phyloP scores from a whole-genome alignment of 1,140 invertebrate genomes.

The Pseudomyrmex flavicornis region DNA sequence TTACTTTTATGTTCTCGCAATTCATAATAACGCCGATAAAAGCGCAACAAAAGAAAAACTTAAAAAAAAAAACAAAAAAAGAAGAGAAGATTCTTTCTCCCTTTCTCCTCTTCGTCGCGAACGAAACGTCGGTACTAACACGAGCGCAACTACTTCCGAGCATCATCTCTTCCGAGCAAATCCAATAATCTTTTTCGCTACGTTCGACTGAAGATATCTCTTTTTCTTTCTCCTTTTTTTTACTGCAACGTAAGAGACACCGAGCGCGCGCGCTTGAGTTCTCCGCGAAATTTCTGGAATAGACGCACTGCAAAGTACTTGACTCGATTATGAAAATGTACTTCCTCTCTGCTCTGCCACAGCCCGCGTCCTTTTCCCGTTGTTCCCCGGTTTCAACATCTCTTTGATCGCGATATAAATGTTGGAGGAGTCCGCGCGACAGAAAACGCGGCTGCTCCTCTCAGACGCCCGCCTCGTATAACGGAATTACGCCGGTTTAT shows the following conservation, averaged over 20 bases:
- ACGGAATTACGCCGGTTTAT: slow-evolving; percentile 48
- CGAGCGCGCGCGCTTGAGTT: slow-evolving; percentile 1
- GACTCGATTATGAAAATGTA: slow-evolving; percentile 74
- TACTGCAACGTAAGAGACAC: slow-evolving; percentile 16
- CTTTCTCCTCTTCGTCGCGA: neutral
- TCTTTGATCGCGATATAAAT: slow-evolving; percentile 70
- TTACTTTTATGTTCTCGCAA: slow-evolving; percentile 34
- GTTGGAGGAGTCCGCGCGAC: slow-evolving; percentile 34
- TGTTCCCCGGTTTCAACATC: slow-evolving; percentile 54
- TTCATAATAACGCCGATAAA: slow-evolving; percentile 10
- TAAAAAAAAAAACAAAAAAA: neutral
- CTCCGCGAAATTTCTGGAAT: slow-evolving; percentile 65
- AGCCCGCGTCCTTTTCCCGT: slow-evolving; percentile 11
- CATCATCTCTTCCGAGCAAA: slow-evolving; percentile 47
- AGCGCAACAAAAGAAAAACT: slow-evolving; percentile 13
- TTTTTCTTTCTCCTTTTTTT: neutral
- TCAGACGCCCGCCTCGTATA: neutral
- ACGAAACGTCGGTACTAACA: slow-evolving; percentile 28
- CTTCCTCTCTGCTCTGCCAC: slow-evolving; percentile 50
- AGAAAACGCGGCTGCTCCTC: neutral
- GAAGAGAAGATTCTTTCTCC: slow-evolving; percentile 32
- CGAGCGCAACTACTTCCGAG: neutral
- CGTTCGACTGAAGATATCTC: slow-evolving; percentile 39
- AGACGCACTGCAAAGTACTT: slow-evolving; percentile 70
- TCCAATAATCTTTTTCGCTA: slow-evolving; percentile 60